Conservation (phyloP, 2,888 invertebrate species). For the Platycnemis pennipes region DNA sequence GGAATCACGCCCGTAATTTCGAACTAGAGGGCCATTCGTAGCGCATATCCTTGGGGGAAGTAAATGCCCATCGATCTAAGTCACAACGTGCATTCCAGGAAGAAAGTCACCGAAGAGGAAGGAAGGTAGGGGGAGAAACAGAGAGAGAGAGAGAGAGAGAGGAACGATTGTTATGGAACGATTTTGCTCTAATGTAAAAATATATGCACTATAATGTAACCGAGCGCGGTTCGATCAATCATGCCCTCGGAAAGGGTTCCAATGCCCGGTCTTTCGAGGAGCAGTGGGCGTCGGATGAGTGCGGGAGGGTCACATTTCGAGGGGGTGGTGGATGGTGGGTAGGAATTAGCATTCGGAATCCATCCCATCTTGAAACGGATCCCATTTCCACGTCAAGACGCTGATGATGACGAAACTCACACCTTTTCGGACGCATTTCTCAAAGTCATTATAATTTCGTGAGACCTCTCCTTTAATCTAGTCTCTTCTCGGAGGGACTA, state of each 20-base stretch:
- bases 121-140: not conserved
- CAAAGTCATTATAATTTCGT: conserved; percentile 27
- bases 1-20: not conserved
- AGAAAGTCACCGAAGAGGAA: not conserved
- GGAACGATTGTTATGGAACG: not conserved
- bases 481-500: not conserved
- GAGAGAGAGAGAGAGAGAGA: not conserved
- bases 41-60: not conserved
- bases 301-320: not conserved
- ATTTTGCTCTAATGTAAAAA: conserved; percentile 59
- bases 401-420: conserved; percentile 63
- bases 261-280: not conserved
- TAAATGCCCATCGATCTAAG: not conserved
- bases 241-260: not conserved
- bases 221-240: not conserved
- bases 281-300: not conserved
- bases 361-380: conserved; percentile 52
- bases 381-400: conserved; percentile 27
- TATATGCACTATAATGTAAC: conserved; percentile 18
- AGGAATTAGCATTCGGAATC: conserved; percentile 57
- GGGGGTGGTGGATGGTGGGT: not conserved
- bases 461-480: not conserved
- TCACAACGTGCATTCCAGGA: not conserved
- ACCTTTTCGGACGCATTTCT: conserved; percentile 17
- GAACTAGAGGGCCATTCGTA: not conserved